A percentile compares a stretch with the other conserved stretches of the same genome.
These are phyloP conservation scores for Piscicola geometra DNA, from an alignment of 2,888 invertebrate genomes.

Conservation along the genomic window DNA sequence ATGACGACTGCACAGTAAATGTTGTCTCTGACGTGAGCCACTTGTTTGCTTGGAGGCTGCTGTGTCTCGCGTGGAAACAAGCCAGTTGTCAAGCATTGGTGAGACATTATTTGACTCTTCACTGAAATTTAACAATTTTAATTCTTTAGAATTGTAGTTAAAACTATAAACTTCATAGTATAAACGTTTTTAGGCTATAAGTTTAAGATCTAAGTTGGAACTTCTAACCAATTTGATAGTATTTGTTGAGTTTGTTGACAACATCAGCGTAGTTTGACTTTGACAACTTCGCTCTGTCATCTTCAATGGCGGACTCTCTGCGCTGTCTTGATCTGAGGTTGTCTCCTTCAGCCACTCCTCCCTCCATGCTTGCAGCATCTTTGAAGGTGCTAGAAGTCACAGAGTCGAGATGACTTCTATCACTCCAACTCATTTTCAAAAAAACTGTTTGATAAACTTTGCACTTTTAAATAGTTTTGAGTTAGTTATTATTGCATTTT, in stretches of 20 bases:
- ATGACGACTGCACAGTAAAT: conserved; percentile 93
- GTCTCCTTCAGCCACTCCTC: conserved; percentile 1
- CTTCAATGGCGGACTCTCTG: conserved; percentile 33
- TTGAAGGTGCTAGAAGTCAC: no score
- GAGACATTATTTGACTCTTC: conserved; percentile 70
- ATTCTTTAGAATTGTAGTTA: not conserved
- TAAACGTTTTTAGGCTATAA: no score
- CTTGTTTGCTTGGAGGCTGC: conserved; percentile 62
- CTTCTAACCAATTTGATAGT: conserved; percentile 83
- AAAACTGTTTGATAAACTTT: no score
- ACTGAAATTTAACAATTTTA: conserved; percentile 45
- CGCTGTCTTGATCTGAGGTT: conserved; percentile 25
- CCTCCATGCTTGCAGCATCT: not conserved
- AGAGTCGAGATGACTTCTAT: no score
- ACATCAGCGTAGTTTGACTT: conserved; percentile 66
- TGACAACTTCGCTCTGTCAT: conserved; percentile 37
- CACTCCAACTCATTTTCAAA: no score
- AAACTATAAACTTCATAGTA: not conserved
- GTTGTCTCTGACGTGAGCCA: conserved; percentile 82
- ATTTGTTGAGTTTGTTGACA: conserved; percentile 81
- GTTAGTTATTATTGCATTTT: no score
- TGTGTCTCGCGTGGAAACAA: conserved; percentile 73
- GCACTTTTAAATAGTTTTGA: no score
- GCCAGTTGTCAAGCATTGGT: conserved; percentile 88
- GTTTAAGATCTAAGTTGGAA: no score